Evolutionary conservation across 2,888 invertebrate species (phyloP).

Genomic region (Nomada hirtipes): DNA sequence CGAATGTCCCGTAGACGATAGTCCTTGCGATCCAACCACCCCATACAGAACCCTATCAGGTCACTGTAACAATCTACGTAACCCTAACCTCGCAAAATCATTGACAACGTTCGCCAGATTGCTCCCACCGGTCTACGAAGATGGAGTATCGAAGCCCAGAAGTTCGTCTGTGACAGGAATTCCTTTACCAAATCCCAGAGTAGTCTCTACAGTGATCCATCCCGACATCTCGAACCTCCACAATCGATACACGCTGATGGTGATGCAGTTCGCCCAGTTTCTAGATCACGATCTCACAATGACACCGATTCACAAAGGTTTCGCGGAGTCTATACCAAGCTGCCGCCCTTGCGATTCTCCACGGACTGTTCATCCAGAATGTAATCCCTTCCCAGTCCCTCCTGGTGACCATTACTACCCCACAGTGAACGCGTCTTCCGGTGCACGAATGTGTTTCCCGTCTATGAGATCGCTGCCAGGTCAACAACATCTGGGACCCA

Average conservation of each 20-base stretch:
- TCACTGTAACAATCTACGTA: slow-evolving; percentile 94
- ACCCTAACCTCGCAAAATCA: slow-evolving; percentile 93
- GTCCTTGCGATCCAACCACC: slow-evolving; percentile 89
- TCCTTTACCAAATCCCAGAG: slow-evolving; percentile 93
- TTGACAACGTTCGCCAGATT: slow-evolving; percentile 94
- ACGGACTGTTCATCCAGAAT: slow-evolving; percentile 95
- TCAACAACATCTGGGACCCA: slow-evolving; percentile 93
- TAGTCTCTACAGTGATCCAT: slow-evolving; percentile 95
- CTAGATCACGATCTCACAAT: slow-evolving; percentile 97
- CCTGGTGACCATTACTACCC: slow-evolving; percentile 96
- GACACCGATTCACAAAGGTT: slow-evolving; percentile 96
- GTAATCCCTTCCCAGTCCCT: slow-evolving; percentile 96
- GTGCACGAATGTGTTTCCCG: slow-evolving; percentile 94
- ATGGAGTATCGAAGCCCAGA: slow-evolving; percentile 93
- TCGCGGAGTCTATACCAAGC: slow-evolving; percentile 95
- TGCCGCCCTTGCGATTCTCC: slow-evolving; percentile 95
- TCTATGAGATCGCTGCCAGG: slow-evolving; percentile 97
- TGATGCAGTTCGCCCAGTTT: slow-evolving; percentile 98
- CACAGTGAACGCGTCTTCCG: slow-evolving; percentile 92
- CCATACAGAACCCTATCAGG: slow-evolving; percentile 92
- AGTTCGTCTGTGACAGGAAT: slow-evolving; percentile 90
- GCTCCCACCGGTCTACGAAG: slow-evolving; percentile 94
- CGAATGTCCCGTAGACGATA: slow-evolving; percentile 89
- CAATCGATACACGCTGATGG: slow-evolving; percentile 94
- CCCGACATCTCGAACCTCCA: slow-evolving; percentile 96